phyloP scores from a whole-genome alignment of 1,140 invertebrate genomes.

The Heliconius eleuchia region DNA sequence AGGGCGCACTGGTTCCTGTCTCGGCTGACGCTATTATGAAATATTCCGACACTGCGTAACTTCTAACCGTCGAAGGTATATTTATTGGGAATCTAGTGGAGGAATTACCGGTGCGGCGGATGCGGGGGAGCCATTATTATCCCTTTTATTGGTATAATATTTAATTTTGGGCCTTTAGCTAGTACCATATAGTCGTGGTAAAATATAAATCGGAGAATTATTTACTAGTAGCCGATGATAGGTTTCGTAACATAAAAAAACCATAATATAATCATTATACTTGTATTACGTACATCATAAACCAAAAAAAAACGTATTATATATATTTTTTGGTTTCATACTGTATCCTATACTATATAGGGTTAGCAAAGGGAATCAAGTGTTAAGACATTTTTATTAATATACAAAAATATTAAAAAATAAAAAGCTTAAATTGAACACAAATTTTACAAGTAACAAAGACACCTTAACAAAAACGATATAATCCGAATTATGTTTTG shows the following conservation, averaged over 20 bases:
- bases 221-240: conserved; percentile 39
- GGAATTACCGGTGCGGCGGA: conserved; percentile 74
- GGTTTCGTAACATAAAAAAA: not conserved
- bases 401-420: too few species aligned
- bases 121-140: conserved; percentile 74
- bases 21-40: conserved; percentile 74
- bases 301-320: too few species aligned
- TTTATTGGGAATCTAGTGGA: conserved; percentile 67
- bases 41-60: conserved; percentile 71
- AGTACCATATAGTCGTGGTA: conserved; percentile 51
- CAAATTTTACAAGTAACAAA: not conserved
- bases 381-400: not conserved
- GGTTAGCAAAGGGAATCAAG: too few species aligned
- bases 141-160: conserved; percentile 81
- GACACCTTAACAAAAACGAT: not conserved
- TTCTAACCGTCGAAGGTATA: conserved; percentile 78
- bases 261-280: not conserved
- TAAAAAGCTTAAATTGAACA: not conserved
- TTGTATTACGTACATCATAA: not conserved
- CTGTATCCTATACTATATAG: too few species aligned
- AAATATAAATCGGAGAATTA: conserved; percentile 76
- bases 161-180: conserved; percentile 77
- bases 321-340: too few species aligned
- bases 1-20: conserved; percentile 70
- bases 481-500: not conserved